Evolutionary conservation across 2,888 invertebrate genomes (phyloP), one percentile per base, ranked within the genome.

Genomic region (Furcula furcula): DNA sequence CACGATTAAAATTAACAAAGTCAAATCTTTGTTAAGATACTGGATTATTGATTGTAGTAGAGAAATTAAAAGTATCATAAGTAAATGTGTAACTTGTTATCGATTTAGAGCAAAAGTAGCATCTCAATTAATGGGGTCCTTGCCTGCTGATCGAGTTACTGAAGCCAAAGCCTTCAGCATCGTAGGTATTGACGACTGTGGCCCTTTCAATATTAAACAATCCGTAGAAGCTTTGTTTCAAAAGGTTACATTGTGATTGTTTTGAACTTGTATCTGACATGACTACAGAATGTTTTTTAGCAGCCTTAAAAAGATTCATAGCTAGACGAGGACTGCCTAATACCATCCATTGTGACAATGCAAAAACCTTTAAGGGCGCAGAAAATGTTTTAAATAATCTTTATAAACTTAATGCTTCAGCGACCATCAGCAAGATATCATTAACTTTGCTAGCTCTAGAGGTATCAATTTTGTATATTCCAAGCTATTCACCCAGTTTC

Each of bases 251-350:
- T 21, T 3, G 21, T 4, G 10, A 10, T 10, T 10, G 10, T 10
- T 21, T 21, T 10, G 21, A 21, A 2, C 21, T 21, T 2, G 21
- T 21, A n/a, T 21, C 21, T 2, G 21, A 21, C 5, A 21, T 21
- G 21, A 21, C 9, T 9, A 10, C 21, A 10, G 4, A 21, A 21
- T 21, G 9, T 21, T 21, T 21, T 10, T 4, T 6, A 2, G 21
- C 10, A 10, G 16, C 16, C 6, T 25, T 48, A 1, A 40, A 29
- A 28, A 32, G 47, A 1, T 29, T 47, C 6, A 40, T 43, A 6
- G 3, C 16, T 16, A 16, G 16, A 16, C 16, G 16, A 16, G 16
- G 16, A 6, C 16, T 4, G 6, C 16, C 16, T 6, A 16, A 6
- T 6, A 6, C 3, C 3, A 6, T 16, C 16, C 16, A 16, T 6